These are phyloP conservation scores for human (Homo sapiens) DNA, from an alignment of 2,113 vertebrate genomes.

Conservation along the genomic window DNA sequence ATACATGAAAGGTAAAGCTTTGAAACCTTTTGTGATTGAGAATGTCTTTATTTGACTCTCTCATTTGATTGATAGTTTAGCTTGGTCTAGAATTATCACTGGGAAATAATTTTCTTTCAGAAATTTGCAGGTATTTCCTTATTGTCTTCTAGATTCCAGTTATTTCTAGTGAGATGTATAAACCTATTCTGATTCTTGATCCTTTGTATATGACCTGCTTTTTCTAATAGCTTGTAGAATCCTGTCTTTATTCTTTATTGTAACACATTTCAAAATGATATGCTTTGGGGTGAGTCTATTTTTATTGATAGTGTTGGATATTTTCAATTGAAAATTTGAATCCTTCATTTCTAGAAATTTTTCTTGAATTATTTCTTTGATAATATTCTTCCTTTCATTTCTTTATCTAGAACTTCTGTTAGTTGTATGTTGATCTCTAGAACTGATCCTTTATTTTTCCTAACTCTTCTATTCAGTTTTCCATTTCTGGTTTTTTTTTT, in stretches of 20 bases:
- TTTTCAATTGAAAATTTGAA: not conserved
- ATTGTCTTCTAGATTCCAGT: slow-evolving; percentile 6
- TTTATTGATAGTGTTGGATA: not conserved
- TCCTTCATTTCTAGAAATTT: not conserved
- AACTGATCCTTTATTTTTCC: not conserved
- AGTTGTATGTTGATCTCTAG: not conserved
- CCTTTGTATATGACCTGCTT: not conserved
- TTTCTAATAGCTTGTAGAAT: not conserved
- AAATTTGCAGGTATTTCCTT: slow-evolving; percentile 11
- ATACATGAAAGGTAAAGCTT: not conserved
- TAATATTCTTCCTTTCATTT: not conserved
- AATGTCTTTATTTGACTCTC: not conserved
- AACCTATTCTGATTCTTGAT: slow-evolving; percentile 4
- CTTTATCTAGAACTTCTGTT: not conserved
- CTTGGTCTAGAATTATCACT: not conserved
- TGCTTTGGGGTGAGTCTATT: not conserved
- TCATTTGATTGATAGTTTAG: not conserved
- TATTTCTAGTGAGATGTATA: not conserved
- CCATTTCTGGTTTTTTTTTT: not conserved
- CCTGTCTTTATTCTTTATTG: not conserved
- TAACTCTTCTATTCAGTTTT: not conserved
- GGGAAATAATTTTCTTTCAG: slow-evolving; percentile 29
- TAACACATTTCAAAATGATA: not conserved
- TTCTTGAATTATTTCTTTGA: slow-evolving; percentile 25
- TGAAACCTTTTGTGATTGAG: not conserved